Evolutionary conservation across 2,888 invertebrate genomes (phyloP).

Genomic region (Xanthostigma xanthostigma): DNA sequence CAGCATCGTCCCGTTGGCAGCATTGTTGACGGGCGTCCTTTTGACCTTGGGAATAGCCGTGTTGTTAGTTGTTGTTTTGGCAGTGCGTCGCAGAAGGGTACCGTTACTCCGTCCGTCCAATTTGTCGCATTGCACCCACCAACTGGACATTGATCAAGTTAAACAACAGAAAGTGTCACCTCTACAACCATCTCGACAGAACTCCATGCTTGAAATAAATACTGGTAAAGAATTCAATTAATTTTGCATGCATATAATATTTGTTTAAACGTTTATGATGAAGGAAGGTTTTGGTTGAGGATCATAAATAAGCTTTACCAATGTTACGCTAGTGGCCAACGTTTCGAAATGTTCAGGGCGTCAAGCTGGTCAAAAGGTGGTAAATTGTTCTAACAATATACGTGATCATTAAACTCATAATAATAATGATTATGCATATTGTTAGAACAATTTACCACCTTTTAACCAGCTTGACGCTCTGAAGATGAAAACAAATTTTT

Average conservation of each 20-base stretch:
- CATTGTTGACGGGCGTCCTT: constrained; percentile 49
- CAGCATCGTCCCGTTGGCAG: constrained; percentile 56
- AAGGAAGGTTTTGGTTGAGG: too few relatives aligned
- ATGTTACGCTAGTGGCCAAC: too few relatives aligned
- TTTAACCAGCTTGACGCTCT: too few relatives aligned
- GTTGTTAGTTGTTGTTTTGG: constrained; percentile 46
- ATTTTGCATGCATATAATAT: not conserved
- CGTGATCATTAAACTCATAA: too few relatives aligned
- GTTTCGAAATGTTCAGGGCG: too few relatives aligned
- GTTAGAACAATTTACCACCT: too few relatives aligned
- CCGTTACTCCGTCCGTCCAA: constrained; percentile 23
- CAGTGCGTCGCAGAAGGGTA: constrained; percentile 41
- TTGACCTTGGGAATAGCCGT: constrained; percentile 47
- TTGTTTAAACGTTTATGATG: too few relatives aligned
- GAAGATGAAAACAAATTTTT: too few relatives aligned
- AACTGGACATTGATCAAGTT: constrained; percentile 25
- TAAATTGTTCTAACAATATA: too few relatives aligned
- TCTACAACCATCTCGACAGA: constrained; percentile 24
- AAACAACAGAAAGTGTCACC: constrained; percentile 36
- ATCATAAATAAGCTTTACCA: too few relatives aligned
- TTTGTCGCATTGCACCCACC: constrained; percentile 26
- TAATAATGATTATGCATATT: too few relatives aligned
- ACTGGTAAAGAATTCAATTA: constrained; percentile 34
- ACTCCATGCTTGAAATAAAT: constrained; percentile 55
- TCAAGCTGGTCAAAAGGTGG: too few relatives aligned